Conservation (phyloP, 1,140 invertebrate species). For the Scaptodrosophila lebanonensis region DNA sequence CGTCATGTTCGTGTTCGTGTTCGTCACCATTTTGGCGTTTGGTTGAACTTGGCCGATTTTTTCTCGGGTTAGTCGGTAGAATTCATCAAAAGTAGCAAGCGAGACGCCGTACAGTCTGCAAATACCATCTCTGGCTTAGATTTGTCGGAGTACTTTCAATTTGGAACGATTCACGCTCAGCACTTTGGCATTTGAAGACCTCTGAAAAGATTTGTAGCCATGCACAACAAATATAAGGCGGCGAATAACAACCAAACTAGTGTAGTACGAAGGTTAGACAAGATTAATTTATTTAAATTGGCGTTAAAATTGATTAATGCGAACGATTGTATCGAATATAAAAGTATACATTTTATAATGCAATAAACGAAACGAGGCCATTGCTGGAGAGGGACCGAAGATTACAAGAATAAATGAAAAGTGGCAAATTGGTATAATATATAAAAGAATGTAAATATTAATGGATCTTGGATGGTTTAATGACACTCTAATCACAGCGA, state of each 20-base stretch:
- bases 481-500: no score
- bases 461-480: no score
- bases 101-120: no score
- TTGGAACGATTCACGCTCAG: conserved; percentile 14
- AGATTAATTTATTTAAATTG: conserved; percentile 37
- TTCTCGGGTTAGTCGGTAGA: conserved; percentile 13
- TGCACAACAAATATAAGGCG: no score
- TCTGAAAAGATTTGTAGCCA: no score
- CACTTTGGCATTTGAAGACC: conserved; percentile 14
- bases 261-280: conserved; percentile 37
- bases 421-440: no score
- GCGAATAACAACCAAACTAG: conserved; percentile 2
- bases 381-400: conserved; percentile 12
- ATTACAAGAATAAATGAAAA: no score
- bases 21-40: no score
- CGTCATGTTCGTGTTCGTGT: conserved; percentile 29
- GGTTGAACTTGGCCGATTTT: conserved; percentile 70
- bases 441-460: no score
- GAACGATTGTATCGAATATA: no score
- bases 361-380: conserved; percentile 30
- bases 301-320: conserved; percentile 55
- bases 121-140: no score
- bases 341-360: conserved; percentile 6
- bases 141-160: conserved; percentile 2
- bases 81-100: no score